A percentile compares a stretch with the other conserved stretches of the same genome.
These are phyloP conservation scores for Clitarchus hookeri DNA, from an alignment of 2,888 invertebrate genomes.

Conservation along the genomic window DNA sequence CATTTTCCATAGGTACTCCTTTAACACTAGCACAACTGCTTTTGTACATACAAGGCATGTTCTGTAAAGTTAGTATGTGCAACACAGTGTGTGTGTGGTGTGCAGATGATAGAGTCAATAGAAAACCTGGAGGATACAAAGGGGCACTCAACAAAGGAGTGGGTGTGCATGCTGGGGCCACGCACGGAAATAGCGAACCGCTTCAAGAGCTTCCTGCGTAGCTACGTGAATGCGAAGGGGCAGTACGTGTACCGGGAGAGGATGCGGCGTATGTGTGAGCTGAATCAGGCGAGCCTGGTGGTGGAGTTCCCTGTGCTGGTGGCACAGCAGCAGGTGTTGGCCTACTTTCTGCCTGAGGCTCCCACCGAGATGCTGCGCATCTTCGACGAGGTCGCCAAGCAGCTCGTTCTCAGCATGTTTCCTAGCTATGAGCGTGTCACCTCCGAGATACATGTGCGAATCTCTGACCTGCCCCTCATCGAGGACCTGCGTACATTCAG, in stretches of 20 bases:
- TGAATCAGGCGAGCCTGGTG: constrained; percentile 81
- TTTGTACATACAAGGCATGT: too few species aligned
- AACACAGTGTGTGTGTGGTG: background rate
- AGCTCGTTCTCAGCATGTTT: constrained; percentile 89
- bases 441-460: constrained; percentile 91
- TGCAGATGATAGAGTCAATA: constrained; percentile 86
- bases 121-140: constrained; percentile 98
- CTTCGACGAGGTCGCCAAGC: constrained; percentile 93
- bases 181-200: constrained; percentile 94
- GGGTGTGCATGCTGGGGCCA: constrained; percentile 96
- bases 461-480: constrained; percentile 91
- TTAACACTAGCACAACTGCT: too few species aligned
- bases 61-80: too few species aligned
- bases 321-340: constrained; percentile 87
- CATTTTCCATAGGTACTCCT: too few species aligned
- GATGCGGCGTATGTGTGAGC: constrained; percentile 93
- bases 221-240: constrained; percentile 84
- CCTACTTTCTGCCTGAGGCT: constrained; percentile 97
- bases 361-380: constrained; percentile 96
- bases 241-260: constrained; percentile 90
- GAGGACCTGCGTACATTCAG: constrained; percentile 94
- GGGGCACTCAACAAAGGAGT: constrained; percentile 92
- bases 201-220: constrained; percentile 87
- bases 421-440: constrained; percentile 96
- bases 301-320: constrained; percentile 94